Conservation (phyloP, 2,888 invertebrate species). For the Lasioglossum oenotherae region DNA sequence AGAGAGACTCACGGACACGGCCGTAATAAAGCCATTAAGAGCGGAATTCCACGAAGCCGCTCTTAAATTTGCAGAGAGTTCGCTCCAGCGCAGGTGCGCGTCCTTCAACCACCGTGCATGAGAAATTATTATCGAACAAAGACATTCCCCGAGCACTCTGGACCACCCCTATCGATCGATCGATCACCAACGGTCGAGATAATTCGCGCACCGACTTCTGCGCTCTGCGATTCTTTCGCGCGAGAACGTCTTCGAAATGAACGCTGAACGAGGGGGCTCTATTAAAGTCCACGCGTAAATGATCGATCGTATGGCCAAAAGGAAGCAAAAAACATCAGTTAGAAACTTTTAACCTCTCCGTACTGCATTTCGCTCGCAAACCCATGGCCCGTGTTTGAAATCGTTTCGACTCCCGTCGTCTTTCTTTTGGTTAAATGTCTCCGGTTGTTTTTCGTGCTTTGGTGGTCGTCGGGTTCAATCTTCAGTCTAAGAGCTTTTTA, state of each 20-base stretch:
- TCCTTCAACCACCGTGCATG: not conserved
- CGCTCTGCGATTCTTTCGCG: not conserved
- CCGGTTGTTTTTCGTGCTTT: not conserved
- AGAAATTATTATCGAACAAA: conserved; percentile 32
- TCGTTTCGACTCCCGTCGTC: not conserved
- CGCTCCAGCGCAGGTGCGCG: conserved; percentile 34
- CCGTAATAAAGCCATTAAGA: conserved; percentile 59
- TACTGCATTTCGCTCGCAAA: not conserved
- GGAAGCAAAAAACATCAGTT: too few relatives aligned
- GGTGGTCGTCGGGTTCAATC: too few relatives aligned
- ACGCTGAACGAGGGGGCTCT: not conserved
- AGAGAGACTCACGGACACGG: not conserved
- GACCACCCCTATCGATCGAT: conserved; percentile 33
- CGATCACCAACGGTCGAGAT: not conserved
- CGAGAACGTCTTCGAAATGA: not conserved
- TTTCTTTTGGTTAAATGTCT: not conserved
- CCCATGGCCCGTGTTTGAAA: not conserved
- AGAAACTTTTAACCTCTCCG: not conserved
- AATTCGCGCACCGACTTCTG: not conserved
- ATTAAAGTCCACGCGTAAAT: not conserved
- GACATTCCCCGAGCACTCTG: conserved; percentile 2
- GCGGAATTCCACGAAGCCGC: conserved; percentile 56
- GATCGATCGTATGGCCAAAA: not conserved
- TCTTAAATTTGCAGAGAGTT: conserved; percentile 55
- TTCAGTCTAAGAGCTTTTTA: too few relatives aligned